Evolutionary conservation across 2,113 vertebrate genomes (phyloP), one percentile per base, ranked within the genome.

Genomic region (Sciurus niger): DNA sequence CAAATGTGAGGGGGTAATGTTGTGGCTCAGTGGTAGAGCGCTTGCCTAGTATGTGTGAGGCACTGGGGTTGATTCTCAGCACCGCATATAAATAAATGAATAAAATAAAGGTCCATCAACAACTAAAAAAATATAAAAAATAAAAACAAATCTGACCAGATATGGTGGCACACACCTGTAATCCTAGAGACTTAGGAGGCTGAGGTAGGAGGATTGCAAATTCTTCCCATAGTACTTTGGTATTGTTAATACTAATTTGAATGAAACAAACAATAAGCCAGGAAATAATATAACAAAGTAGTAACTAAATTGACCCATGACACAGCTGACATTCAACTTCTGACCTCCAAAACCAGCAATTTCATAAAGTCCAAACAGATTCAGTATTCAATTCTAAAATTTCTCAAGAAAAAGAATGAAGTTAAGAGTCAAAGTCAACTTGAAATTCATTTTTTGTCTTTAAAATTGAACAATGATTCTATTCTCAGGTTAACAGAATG

Each of bases 321-420:
- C 79, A 92, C 16, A 60, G 28, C 28, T 80, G 17, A 67, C 46
- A 89, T 17, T 82, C 55, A 90, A 89, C 16, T 74, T 89, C 18
- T 83, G 46, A 72, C 60, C 80, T 48, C 80, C 4, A 85, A 85
- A 95, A 92, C 63, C 37, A 77, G 51, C 48, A 82, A 94, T 70
- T 90, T 72, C 53, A 80, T 72, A 28, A 51, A 1, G 32, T 79
- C 28, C 16, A 90, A 86, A 28, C 5, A 67, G 30, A 92, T 51
- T 40, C 3, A 68, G 65, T 25, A 68, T 32, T 79, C 90, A 93
- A 60, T 51, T 84, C 60, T 87, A 70, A 93, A 93, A 84, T 77
- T 34, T 48, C 83, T 82, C 68, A 60, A 95, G 53, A 63, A 60
- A 63, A 67, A 70, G 24, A 67, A 32, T 20, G 16, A 95, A 84